These are phyloP conservation scores for Sceloporus undulatus DNA, from an alignment of 2,113 vertebrate species.

Conservation along the genomic window DNA sequence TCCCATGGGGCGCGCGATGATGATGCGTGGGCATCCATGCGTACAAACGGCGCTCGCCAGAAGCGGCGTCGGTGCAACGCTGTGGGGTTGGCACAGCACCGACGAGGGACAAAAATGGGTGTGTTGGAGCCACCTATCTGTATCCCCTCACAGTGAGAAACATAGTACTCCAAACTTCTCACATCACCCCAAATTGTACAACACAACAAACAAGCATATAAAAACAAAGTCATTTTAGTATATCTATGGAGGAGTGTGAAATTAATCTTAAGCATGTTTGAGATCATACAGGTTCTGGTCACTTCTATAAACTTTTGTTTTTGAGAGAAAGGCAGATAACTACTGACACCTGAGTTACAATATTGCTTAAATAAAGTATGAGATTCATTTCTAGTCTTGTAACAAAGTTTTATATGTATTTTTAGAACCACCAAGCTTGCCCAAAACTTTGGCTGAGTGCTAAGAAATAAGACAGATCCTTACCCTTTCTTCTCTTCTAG, in stretches of 20 bases:
- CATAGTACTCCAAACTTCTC: neutral
- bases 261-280: neutral
- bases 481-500: constrained; percentile 45
- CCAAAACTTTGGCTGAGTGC: constrained; percentile 46
- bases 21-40: no score
- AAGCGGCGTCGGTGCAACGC: no score
- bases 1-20: no score
- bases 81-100: no score
- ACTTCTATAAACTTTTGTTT: neutral
- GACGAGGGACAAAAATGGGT: no score
- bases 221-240: no score
- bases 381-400: neutral
- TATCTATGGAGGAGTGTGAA: neutral
- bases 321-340: neutral
- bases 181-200: neutral
- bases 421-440: constrained; percentile 28
- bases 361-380: neutral
- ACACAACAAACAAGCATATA: neutral
- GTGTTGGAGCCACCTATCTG: no score
- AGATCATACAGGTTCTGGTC: neutral
- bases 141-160: neutral
- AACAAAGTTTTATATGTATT: constrained; percentile 9
- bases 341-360: no score
- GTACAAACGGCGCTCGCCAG: no score
- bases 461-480: constrained; percentile 43